Evolutionary conservation across 2,113 vertebrate genomes (phyloP), one percentile per base, ranked within the genome.

Genomic region (Murina feae): DNA sequence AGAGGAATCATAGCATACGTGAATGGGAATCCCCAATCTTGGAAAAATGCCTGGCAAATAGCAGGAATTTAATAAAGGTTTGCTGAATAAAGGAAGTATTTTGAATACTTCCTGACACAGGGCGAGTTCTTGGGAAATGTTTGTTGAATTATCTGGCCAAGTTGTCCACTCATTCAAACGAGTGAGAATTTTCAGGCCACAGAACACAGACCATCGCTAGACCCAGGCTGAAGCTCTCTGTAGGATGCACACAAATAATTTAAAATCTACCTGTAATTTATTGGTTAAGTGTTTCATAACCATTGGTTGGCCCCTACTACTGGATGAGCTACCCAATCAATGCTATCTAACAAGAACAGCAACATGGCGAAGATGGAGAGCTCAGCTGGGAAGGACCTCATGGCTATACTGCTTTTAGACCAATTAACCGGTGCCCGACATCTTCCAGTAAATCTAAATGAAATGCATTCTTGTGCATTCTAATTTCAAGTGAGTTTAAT

Each of bases 401-500:
- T 79, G 93, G 82, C 63, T 82, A 0, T 68, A 63, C 87, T 75
- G 81, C 90, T 96, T 86, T 89, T 96, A 94, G 87, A 49, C 90
- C 76, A 89, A 96, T 96, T 97, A 96, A 92, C 90, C 86, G 79
- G 93, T 82, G 84, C 69, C 93, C 94, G 87, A 92, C 96, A 90
- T 96, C 93, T 96, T 86, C 93, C 72, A 94, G 94, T 90, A 97
- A 96, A 96, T 95, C 96, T 95, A 97, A 97, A 94, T 96, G 95
- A 97, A 96, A 92, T 83, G 85, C 78, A 60, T 97, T 96, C 92
- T 86, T 83, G 72, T 93, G 95, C 94, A 96, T 92, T 96, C 95
- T 97, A 92, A 97, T 96, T 97, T 97, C 95, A 93, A 96, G 85
- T 88, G 65, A 86, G 74, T 94, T 89, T 97, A 97, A 96, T 97